Evolutionary conservation across 2,113 vertebrate species (phyloP), one percentile per base, ranked within the genome.

Genomic region (Nymphicus hollandicus): DNA sequence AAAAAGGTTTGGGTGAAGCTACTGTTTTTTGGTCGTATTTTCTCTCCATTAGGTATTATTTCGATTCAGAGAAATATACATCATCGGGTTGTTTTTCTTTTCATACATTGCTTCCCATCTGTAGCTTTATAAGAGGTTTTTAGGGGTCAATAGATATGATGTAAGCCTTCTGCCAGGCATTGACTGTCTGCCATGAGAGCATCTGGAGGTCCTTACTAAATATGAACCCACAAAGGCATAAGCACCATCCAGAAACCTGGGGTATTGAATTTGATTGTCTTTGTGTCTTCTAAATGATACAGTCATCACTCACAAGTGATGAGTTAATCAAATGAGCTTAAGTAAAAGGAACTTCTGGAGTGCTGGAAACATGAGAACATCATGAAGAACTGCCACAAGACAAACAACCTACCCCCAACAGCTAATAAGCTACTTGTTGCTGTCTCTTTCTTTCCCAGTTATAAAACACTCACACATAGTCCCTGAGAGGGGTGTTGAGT

Each of bases 281-380:
- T 69, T 25, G 37, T 31, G 37, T 46, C 73, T 22, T 49, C 8
- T 23, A 60, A 68, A 27, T 25, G 24, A 35, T 35, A 17, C 14
- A 47, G 89, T 31, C 31, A 35, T 81, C 1, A 0, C 20, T 64
- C 3, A 0, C 29, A 44, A 60, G 11, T 28, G 63, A 31, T 41
- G 52, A 63, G 20, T 82, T 69, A 52, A 82, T 76, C 16, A 82
- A 65, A 70, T 24, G n/a, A 46, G 9, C 19, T 66, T 83, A n/a
- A 83, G n/a, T 24, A 25, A 58, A 77, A 83, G 5, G 13, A 93
- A 33, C 29, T 53, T 41, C 16, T 29, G n/a, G n/a, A 70, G 17
- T 68, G 22, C 49, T 85, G 55, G 39, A 49, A 53, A 37, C 17
- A 6, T 24, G 39, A 52, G 24, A 77, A 35, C 2, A 13, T n/a